Evolutionary conservation across 2,888 invertebrate species (phyloP), one percentile per base, ranked within the genome.

Genomic region (Orthosia incerta): DNA sequence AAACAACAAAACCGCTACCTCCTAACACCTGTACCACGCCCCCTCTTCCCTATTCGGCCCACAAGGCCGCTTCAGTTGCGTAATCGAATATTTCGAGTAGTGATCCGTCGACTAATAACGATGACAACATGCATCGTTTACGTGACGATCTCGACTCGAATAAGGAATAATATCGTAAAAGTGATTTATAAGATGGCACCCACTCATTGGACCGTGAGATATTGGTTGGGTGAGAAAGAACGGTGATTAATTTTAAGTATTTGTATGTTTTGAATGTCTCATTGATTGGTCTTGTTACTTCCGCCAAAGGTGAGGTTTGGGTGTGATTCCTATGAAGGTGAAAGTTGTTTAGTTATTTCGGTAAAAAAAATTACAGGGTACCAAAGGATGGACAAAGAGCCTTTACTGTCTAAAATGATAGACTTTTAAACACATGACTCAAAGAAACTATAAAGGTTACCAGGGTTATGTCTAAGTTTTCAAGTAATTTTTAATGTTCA

Each of bases 51-150:
- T 93, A 93, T 93, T 89, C 87, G 92, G 92, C 71, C 57, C 83
- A 80, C 92, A 94, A 91, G 93, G 93, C 85, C 91, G 76, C 62
- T 74, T 68, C 60, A 74, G 76, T 89, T 89, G 88, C 92, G 93
- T 91, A 93, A 93, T 88, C 88, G 83, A 87, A 89, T 93, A 92
- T 93, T 93, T 93, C 72, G 90, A 92, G 92, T 86, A 87, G 89
- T 92, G 93, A 93, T 92, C 89, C 74, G 86, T 83, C 84, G 82
- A 74, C 84, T 87, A 82, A 81, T 88, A 87, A 81, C 75, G 66
- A 84, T 77, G 86, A 84, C 82, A 84, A 51, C 71, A 75, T 78
- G 64, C 65, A 67, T 61, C 77, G 76, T 73, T 78, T 71, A 78
- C 63, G 39, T 55, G 81, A 77, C 60, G 64, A 74, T 60, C 76